Percentiles rank a stretch among this genome's conserved stretches.
Evolutionary conservation across 2,888 invertebrate species (phyloP).

Genomic region (Sinodicranocentrus sp.): DNA sequence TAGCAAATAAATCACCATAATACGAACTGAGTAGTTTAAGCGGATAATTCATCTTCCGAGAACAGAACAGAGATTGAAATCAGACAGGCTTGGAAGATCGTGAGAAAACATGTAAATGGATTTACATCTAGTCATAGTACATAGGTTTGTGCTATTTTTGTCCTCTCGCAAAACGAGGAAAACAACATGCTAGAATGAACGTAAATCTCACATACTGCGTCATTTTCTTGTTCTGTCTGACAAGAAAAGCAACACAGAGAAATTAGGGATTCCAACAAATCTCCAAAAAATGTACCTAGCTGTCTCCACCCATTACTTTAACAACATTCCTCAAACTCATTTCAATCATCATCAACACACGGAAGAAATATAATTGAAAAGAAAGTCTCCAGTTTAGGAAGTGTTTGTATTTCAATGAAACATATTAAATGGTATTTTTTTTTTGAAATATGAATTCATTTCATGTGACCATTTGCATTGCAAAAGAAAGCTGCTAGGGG

Average conservation of each 20-base stretch:
- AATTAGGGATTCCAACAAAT: background rate
- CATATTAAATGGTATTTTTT: background rate
- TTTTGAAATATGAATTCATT: background rate
- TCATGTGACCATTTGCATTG: constrained; percentile 3
- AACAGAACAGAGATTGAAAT: too few species aligned
- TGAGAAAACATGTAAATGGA: too few species aligned
- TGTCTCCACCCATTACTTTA: background rate
- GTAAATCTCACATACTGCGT: too few species aligned
- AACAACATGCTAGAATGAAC: too few species aligned
- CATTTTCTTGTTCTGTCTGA: too few species aligned
- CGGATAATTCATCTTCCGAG: too few species aligned
- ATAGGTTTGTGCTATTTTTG: too few species aligned
- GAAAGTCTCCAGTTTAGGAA: constrained; percentile 8
- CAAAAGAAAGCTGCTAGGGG: constrained; percentile 1
- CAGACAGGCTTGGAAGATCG: too few species aligned
- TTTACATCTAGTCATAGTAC: too few species aligned
- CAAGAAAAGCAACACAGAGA: background rate
- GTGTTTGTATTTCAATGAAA: background rate
- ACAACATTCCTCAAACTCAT: background rate
- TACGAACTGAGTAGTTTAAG: too few species aligned
- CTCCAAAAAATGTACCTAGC: background rate
- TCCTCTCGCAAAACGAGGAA: too few species aligned
- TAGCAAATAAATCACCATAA: too few species aligned
- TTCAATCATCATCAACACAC: background rate
- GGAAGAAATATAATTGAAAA: background rate